These are phyloP conservation scores for Prionailurus bengalensis DNA, from an alignment of 2,113 vertebrate species.

Conservation along the genomic window DNA sequence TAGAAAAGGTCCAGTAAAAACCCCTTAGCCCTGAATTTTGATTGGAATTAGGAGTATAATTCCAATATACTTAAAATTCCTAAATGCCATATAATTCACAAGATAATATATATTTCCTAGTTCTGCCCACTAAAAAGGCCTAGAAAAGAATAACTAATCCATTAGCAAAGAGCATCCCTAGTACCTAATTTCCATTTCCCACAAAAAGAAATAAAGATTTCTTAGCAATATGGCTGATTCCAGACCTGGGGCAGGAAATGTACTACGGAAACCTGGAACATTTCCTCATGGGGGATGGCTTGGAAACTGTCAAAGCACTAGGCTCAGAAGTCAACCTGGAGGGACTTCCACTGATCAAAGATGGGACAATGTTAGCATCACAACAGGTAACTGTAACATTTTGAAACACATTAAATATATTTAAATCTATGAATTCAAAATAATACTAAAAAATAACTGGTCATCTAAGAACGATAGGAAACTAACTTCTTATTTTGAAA, in stretches of 20 bases:
- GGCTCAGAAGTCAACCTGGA: not conserved
- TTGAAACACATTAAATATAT: not conserved
- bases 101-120: not conserved
- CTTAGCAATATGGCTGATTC: not conserved
- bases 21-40: not conserved
- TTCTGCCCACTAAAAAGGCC: not conserved
- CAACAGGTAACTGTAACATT: not conserved
- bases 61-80: not conserved
- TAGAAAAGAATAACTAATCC: not conserved
- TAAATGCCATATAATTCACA: not conserved
- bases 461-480: not conserved
- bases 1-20: not conserved
- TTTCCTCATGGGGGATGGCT: not conserved
- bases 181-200: not conserved
- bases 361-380: not conserved
- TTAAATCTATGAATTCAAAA: not conserved
- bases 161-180: not conserved
- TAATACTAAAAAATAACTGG: not conserved
- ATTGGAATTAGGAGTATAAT: not conserved
- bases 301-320: not conserved
- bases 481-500: not conserved
- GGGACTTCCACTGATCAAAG: not conserved
- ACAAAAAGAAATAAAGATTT: conserved; percentile 6
- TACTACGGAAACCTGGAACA: too few species aligned
- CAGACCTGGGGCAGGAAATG: not conserved